Conservation (phyloP, 2,888 invertebrate genomes). For the Clepsis dumicolana region DNA sequence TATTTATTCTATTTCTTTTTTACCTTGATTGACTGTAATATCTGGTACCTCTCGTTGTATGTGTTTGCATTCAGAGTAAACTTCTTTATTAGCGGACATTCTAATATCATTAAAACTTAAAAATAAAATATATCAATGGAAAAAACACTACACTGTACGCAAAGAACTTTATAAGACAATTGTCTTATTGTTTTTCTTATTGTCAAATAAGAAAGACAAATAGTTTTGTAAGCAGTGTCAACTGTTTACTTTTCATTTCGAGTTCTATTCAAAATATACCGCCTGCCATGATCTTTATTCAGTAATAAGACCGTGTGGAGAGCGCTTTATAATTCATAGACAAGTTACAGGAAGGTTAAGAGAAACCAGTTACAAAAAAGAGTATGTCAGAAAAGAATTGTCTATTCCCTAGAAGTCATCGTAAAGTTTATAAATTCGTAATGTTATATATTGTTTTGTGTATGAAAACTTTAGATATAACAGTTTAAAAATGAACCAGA, state of each 20-base stretch:
- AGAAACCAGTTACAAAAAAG: too few species aligned
- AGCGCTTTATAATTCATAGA: slow-evolving; percentile 9
- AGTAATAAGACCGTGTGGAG: not conserved
- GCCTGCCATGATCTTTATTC: not conserved
- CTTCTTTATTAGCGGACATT: slow-evolving; percentile 45
- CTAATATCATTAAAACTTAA: not conserved
- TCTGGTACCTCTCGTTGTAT: slow-evolving; percentile 49
- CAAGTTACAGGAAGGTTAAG: not conserved
- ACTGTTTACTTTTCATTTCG: not conserved
- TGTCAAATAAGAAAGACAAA: too few species aligned
- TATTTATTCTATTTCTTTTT: not conserved
- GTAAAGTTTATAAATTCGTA: not conserved
- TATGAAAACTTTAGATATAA: slow-evolving; percentile 8
- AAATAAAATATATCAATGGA: not conserved
- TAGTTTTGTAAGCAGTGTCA: slow-evolving; percentile 1
- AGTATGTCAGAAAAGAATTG: slow-evolving; percentile 21
- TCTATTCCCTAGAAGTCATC: not conserved
- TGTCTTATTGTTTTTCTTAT: too few species aligned
- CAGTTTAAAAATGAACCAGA: slow-evolving; percentile 18
- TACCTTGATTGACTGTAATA: slow-evolving; percentile 50
- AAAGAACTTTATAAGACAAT: not conserved
- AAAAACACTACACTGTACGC: not conserved
- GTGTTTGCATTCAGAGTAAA: slow-evolving; percentile 49
- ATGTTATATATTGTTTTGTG: slow-evolving; percentile 18
- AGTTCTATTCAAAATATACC: not conserved